Percentiles rank a stretch among this genome's conserved stretches.
Conservation (phyloP, 2,888 invertebrate genomes). For the Hyles lineata region DNA sequence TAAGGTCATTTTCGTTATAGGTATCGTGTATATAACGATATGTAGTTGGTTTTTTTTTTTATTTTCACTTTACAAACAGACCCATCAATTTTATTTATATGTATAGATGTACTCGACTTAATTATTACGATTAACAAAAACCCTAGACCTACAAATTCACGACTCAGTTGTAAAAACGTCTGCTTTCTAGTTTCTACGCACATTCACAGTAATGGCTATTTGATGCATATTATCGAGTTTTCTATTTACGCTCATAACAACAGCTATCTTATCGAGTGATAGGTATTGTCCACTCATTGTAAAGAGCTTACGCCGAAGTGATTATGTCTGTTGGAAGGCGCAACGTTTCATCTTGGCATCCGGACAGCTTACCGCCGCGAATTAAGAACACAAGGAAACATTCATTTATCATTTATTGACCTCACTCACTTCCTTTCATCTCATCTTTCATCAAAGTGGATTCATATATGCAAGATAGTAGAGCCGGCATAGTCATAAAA, state of each 20-base stretch:
- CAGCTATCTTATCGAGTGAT: not conserved
- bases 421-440: constrained; percentile 37
- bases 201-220: too few species aligned
- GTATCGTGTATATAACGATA: too few species aligned
- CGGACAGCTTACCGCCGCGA: constrained; percentile 21
- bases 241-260: not conserved
- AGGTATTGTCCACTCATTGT: not conserved
- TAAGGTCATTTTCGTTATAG: too few species aligned
- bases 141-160: too few species aligned
- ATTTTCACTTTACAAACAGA: too few species aligned
- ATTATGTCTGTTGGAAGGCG: not conserved
- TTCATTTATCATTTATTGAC: constrained; percentile 49
- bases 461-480: constrained; percentile 1
- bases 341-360: constrained; percentile 18
- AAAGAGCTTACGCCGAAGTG: constrained; percentile 3
- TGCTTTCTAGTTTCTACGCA: too few species aligned
- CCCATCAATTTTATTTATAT: too few species aligned
- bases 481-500: too few species aligned
- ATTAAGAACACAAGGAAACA: constrained; percentile 54
- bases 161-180: too few species aligned
- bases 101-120: too few species aligned
- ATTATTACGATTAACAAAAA: too few species aligned
- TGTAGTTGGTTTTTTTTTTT: too few species aligned
- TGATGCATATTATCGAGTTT: not conserved
- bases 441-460: constrained; percentile 4